Conservation (phyloP, 2,797 vertebrate species). For the Eupleurogrammus muticus region DNA sequence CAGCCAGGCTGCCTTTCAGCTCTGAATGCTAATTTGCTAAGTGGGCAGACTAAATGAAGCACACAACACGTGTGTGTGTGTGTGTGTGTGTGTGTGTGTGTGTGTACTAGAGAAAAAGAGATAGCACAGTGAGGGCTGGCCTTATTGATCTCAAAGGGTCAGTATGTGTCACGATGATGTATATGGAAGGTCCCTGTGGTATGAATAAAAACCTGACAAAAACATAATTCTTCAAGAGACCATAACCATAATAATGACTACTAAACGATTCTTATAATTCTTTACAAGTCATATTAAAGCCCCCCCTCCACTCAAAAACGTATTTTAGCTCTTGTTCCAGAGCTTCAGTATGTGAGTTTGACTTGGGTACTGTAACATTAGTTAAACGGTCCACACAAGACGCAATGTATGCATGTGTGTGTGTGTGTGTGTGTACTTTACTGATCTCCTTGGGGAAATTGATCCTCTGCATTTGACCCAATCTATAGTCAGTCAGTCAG, state of each 20-base stretch:
- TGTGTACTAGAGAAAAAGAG: background rate
- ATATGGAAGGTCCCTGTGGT: background rate
- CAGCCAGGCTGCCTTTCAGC: slow-evolving; percentile 12
- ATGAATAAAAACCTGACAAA: slow-evolving; percentile 3
- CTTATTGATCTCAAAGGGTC: slow-evolving; percentile 22
- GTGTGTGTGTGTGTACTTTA: no score
- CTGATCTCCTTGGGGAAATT: no score
- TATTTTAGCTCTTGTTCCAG: no score
- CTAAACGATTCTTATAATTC: background rate
- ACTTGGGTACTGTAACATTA: no score
- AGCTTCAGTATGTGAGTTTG: no score
- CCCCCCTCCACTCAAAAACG: no score
- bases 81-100: background rate
- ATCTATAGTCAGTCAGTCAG: no score
- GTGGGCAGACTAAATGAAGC: slow-evolving; percentile 15
- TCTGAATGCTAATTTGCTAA: slow-evolving; percentile 33
- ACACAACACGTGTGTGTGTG: no score
- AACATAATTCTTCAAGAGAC: background rate
- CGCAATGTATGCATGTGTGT: no score
- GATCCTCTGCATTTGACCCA: no score
- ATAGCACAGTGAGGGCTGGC: background rate
- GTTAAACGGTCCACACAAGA: no score
- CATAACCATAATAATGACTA: background rate
- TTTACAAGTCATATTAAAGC: background rate
- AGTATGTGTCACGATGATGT: slow-evolving; percentile 8